phyloP scores from a whole-genome alignment of 2,113 vertebrate genomes.

The Hyperopisus bebe region DNA sequence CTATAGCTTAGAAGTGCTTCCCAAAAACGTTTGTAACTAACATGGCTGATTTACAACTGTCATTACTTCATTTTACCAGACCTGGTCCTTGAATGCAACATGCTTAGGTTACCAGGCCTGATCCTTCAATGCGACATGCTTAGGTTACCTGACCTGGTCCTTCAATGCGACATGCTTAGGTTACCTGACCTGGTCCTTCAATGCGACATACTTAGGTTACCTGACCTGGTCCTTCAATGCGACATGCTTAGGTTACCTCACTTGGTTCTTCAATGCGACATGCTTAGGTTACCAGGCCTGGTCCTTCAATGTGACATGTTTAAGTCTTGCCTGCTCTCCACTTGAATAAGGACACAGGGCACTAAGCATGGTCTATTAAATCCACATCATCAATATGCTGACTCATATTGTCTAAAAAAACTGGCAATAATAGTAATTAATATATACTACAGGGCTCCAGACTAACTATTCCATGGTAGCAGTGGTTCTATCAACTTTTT shows the following conservation, averaged over 20 bases:
- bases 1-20: neutral
- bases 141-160: neutral
- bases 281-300: neutral
- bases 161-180: no score
- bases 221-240: neutral
- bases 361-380: neutral
- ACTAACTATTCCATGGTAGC: neutral
- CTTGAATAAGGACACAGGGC: neutral
- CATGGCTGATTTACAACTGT: neutral
- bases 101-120: neutral
- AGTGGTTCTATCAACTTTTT: neutral
- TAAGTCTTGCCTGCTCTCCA: neutral
- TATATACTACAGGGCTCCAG: neutral
- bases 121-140: no score
- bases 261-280: no score
- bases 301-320: neutral
- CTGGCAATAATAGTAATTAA: neutral
- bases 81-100: neutral
- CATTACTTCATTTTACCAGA: neutral
- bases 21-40: neutral
- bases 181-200: no score
- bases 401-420: neutral
- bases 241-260: neutral
- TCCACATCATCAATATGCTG: neutral
- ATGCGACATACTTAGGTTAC: neutral